Base-by-base conservation (phyloP, 2,888 invertebrate genomes). In the Andrena bucephala region DNA sequence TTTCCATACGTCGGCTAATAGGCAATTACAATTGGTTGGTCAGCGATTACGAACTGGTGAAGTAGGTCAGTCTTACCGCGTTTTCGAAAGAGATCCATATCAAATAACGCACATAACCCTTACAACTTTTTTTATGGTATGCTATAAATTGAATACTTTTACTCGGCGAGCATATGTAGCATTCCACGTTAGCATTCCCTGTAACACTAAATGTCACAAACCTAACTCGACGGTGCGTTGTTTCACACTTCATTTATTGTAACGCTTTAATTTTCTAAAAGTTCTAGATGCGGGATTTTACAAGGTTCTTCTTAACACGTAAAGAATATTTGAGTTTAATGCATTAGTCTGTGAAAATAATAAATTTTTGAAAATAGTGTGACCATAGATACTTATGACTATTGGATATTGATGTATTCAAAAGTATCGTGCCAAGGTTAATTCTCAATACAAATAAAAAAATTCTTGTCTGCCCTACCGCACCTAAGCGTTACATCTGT, bases 1-100 rank as follows among this genome's bases (percentile, higher is more conserved):
- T 83, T 85, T 77, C 77, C 78, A 85, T 87, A 80, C 85, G 83
- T 85, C 65, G 67, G 27, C 66, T 80, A 84, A 89, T 80, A 83
- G 69, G 78, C 62, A 85, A 89, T 89, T 87, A 84, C 73, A 81
- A 89, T 87, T 86, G 80, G 77, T 75, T 77, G 54, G 77, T 82
- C 77, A 66, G 65, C 68, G 81, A 87, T 87, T 85, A 86, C 68
- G 29, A 86, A 77, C 67, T 66, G 20, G 33, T 52, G 48, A 89
- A 86, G 81, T 86, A 81, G 84, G 83, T 81, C 83, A 73, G 33
- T 65, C 68, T 72, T 54, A 48, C 63, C 65, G 73, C 20, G 67
- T 71, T 65, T 78, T 78, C 54, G 42, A 67, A 74, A 67, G 67
- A 75, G 76, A 80, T 87, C 36, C 8, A 66, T 76, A 85, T 85